phyloP scores from a whole-genome alignment of 2,797 vertebrate genomes.

The Phyllotis vaccarum region DNA sequence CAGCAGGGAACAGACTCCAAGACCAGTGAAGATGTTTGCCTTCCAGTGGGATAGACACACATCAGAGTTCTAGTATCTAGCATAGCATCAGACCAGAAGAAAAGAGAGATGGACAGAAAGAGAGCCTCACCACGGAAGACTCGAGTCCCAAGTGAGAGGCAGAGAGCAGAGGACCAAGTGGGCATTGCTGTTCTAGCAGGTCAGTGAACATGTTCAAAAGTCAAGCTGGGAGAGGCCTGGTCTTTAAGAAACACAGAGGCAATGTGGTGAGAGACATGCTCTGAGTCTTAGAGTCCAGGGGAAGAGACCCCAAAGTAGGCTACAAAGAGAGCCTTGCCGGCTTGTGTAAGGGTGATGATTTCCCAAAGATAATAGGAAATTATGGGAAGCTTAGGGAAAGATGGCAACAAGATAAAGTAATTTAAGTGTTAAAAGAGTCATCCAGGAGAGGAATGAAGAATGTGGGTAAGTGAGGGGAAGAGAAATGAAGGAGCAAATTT shows the following conservation, averaged over 20 bases:
- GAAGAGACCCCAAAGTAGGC: not conserved
- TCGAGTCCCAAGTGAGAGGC: not conserved
- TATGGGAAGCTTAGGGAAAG: not conserved
- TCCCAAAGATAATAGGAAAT: not conserved
- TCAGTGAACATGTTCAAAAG: not conserved
- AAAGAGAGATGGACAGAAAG: not conserved
- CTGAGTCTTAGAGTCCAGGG: not conserved
- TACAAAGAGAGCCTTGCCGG: not conserved
- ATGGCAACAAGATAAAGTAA: not conserved
- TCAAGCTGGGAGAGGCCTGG: not conserved
- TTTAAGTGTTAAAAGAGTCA: conserved; percentile 7
- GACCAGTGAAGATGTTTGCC: not conserved
- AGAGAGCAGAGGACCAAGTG: not conserved
- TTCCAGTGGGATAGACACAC: not conserved
- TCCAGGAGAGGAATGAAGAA: not conserved
- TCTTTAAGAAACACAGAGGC: not conserved
- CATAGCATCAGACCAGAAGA: not conserved
- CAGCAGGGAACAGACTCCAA: not conserved
- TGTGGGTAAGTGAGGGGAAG: not conserved
- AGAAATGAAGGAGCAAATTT: not conserved
- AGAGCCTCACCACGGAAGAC: not conserved
- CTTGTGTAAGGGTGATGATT: not conserved
- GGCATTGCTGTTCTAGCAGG: not conserved
- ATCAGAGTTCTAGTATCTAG: not conserved
- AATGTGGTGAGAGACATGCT: not conserved